Base-by-base conservation (phyloP, 2,797 vertebrate genomes). In the Phataginus tricuspis region DNA sequence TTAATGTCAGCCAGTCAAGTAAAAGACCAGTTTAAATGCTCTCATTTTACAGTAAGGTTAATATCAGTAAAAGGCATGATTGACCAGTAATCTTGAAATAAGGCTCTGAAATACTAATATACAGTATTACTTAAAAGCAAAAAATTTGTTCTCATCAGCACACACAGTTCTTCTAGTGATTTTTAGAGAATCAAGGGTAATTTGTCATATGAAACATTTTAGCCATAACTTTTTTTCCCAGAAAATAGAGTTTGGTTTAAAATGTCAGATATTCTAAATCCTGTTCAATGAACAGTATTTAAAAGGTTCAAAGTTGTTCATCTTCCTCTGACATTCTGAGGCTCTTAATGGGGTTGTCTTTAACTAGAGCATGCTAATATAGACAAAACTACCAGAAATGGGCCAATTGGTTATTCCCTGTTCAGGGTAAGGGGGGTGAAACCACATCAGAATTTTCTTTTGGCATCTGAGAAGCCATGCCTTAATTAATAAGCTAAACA, bases 61-160 rank as follows among this genome's bases (percentile, higher is more conserved):
- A 95, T 88, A 88, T 66, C 66, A 94, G 71, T 79, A 37, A 92
- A 94, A 82, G n/a, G 27, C 51, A 51, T 31, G 42, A 49, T 42
- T 91, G 92, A 57, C 57, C 86, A 90, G 31, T 82, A 94, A 57
- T 86, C 53, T 95, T 87, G 37, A 83, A 91, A 90, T 37, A 85
- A 49, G 34, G 4, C n/a, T 37, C 64, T 53, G 72, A 95, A 86
- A 94, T 90, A 77, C n/a, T 88, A 68, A 49, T 25, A 45, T 23
- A 39, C 0, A 6, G 16, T 7, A n/a, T 77, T 10, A 72, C 69
- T 79, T 53, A 90, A 83, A 90, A 89, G 45, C 13, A 93, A 75
- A 91, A 21, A 83, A 66, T 42, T 53, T 86, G 57, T 39, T 94
- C 55, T 79, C 31, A 68, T 94, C 68, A 71, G 49, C 27, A 93